These are phyloP conservation scores for Onychomys arenicola DNA, from an alignment of 2,797 vertebrate species.

Conservation along the genomic window DNA sequence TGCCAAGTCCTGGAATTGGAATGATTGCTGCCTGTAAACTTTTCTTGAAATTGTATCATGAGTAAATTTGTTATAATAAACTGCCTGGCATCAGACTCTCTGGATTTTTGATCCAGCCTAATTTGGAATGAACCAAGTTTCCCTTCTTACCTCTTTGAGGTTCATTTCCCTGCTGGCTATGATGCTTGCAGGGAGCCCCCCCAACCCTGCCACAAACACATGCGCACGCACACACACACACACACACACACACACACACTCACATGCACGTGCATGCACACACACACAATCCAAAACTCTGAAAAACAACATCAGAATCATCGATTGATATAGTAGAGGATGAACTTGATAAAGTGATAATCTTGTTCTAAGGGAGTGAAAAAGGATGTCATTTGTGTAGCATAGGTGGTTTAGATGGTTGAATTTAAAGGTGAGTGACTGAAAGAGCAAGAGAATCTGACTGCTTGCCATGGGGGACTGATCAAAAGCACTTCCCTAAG, in stretches of 20 bases:
- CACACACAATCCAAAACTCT: no score
- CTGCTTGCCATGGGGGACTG: rapidly evolving
- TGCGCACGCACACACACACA: not conserved
- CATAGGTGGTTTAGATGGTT: not conserved
- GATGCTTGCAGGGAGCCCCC: not conserved
- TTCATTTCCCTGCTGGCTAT: not conserved
- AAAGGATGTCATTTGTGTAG: not conserved
- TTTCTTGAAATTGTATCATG: not conserved
- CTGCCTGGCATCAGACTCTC: not conserved
- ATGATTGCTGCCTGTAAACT: not conserved
- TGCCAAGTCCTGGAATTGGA: not conserved
- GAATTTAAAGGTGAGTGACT: not conserved
- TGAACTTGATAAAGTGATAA: not conserved
- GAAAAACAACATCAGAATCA: not conserved
- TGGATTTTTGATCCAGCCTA: not conserved
- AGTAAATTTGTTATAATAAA: not conserved
- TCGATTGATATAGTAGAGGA: not conserved
- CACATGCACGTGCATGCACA: not conserved
- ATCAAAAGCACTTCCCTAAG: not conserved
- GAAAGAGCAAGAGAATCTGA: not conserved
- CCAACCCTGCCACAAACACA: no score
- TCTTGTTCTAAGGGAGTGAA: not conserved
- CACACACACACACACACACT: not conserved
- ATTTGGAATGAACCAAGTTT: not conserved
- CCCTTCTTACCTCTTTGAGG: not conserved